Evolutionary conservation across 2,888 invertebrate species (phyloP).

Genomic region (Nymphalis c-album): DNA sequence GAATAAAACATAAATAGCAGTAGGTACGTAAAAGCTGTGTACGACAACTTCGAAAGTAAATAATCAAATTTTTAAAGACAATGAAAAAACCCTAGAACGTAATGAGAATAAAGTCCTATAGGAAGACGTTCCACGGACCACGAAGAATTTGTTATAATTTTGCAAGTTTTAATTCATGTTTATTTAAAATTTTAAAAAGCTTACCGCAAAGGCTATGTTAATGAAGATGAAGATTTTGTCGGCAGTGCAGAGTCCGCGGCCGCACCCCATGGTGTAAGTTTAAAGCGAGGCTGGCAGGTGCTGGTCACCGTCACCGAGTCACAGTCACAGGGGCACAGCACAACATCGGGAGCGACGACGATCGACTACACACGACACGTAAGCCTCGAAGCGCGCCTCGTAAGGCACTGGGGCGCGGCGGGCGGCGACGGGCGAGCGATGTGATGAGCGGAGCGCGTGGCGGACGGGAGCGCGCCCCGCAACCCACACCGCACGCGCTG

Average conservation of each 20-base stretch:
- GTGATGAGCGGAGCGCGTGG: background rate
- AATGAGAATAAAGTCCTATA: background rate
- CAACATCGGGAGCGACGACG: slow-evolving; percentile 29
- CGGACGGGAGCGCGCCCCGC: slow-evolving; percentile 2
- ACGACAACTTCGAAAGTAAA: no score
- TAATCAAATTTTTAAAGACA: no score
- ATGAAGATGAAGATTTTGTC: slow-evolving; percentile 76
- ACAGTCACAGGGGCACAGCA: slow-evolving; percentile 30
- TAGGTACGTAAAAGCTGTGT: no score
- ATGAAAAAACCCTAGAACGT: background rate
- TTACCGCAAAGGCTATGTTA: slow-evolving; percentile 75
- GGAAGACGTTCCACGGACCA: background rate
- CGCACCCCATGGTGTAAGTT: slow-evolving; percentile 57
- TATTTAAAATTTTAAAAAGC: slow-evolving; percentile 21
- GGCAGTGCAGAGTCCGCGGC: slow-evolving; percentile 63
- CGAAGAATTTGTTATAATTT: slow-evolving; percentile 9
- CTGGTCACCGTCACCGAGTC: slow-evolving; percentile 30
- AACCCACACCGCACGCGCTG: background rate
- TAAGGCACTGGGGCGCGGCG: slow-evolving; percentile 61
- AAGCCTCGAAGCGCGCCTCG: slow-evolving; percentile 51
- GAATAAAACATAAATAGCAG: no score
- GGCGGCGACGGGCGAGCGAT: slow-evolving; percentile 11
- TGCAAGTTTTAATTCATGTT: slow-evolving; percentile 35
- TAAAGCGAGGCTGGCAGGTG: slow-evolving; percentile 8
- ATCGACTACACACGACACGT: slow-evolving; percentile 37